phyloP scores from a whole-genome alignment of 2,797 vertebrate species.

The Apodemus agrarius region DNA sequence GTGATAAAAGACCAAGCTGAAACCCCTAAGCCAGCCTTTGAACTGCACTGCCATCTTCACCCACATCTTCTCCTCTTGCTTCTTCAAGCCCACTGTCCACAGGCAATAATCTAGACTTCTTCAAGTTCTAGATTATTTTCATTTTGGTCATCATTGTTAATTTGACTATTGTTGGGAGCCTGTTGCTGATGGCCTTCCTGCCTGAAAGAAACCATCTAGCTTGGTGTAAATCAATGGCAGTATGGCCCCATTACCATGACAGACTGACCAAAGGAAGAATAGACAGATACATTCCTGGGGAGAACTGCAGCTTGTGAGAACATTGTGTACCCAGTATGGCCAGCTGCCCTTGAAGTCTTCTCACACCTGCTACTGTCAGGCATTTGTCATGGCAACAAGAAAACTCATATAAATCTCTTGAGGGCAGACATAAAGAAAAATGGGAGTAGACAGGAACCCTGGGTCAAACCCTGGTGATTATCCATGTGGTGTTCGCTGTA shows the following conservation, averaged over 20 bases:
- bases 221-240: conserved; percentile 95
- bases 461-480: neutral
- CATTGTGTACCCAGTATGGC: conserved; percentile 96
- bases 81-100: conserved; percentile 94
- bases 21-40: conserved; percentile 92
- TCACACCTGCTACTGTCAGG: conserved; percentile 63
- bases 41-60: conserved; percentile 87
- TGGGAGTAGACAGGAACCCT: fast-evolving
- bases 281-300: conserved; percentile 96
- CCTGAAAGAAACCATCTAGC: conserved; percentile 97
- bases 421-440: neutral
- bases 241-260: conserved; percentile 96
- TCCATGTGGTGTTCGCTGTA: neutral
- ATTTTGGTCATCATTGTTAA: conserved; percentile 89
- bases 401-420: neutral
- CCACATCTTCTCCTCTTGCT: conserved; percentile 90
- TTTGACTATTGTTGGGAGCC: conserved; percentile 86
- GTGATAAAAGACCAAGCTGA: conserved; percentile 96
- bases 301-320: conserved; percentile 93
- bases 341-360: conserved; percentile 95
- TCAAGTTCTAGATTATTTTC: conserved; percentile 90
- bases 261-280: conserved; percentile 96
- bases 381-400: neutral
- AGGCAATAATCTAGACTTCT: conserved; percentile 91
- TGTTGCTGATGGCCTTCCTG: conserved; percentile 91